Base-by-base conservation (phyloP, 2,113 vertebrate species). In the Notarius lentiginosus region DNA sequence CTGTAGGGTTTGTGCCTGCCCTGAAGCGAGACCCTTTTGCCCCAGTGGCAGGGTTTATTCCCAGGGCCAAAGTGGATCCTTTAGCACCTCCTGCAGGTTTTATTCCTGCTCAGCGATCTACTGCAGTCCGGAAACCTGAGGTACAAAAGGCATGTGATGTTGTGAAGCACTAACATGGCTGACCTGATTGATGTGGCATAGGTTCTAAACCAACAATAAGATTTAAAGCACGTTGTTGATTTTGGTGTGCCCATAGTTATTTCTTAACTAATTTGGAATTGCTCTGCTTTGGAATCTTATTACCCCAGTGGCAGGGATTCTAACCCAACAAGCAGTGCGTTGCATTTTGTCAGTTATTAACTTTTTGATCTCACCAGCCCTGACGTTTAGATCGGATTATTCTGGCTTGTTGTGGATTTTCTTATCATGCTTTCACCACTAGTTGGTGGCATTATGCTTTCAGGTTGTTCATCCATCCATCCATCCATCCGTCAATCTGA, bases 51-150 rank as follows among this genome's bases (percentile, higher is more conserved):
- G 94, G 95, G 80, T 95, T 94, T 63, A 90, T 95, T 83, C 94
- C 94, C 9, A 85, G 90, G n/a, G 72, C 88, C 75, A 95, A 93
- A 86, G 84, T 84, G 30, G 92, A 95, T 88, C 91, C 93, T 8
- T 88, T 95, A 85, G 92, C 93, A 30, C 94, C 94, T 24, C 95
- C 95, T 85, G 86, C 93, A 79, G 95, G 94, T 2, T 95, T 95
- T 79, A 93, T 95, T 84, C 94, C 95, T 65, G 93, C 90, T 61
- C 88, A 92, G 30, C 91, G 91, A 14, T 2, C 61, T 12, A 1
- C 90, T 8, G 76, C 73, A 24, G 87, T 93, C 0, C 93, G 91
- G 88, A 95, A 92, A 90, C 65, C 90, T 1, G 94, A 95, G 95
- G 95, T 95, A 95, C 65, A 30, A 77, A 86, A 73, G 87, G 89